Evolutionary conservation across 2,888 invertebrate species (phyloP).

Genomic region (Rhogogaster chlorosoma): DNA sequence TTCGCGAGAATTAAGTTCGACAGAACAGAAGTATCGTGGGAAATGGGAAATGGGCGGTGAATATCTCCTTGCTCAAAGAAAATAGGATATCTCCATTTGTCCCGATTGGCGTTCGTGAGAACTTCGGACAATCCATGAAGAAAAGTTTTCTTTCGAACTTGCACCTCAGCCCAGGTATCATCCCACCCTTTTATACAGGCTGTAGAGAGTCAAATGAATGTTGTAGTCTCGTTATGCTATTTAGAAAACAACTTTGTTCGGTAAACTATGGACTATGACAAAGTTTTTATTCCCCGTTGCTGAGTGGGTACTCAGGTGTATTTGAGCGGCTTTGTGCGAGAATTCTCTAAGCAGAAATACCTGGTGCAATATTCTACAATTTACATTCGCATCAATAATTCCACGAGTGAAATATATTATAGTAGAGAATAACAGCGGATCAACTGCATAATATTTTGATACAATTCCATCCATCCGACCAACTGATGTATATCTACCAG

Average conservation of each 20-base stretch:
- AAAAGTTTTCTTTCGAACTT: slow-evolving; percentile 16
- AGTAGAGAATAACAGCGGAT: background rate
- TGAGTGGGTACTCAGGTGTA: slow-evolving; percentile 9
- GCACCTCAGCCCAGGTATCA: background rate
- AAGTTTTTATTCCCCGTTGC: slow-evolving; percentile 19
- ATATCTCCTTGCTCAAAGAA: background rate
- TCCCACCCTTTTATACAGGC: slow-evolving; percentile 2
- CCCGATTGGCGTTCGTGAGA: background rate
- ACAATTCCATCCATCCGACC: slow-evolving; percentile 9
- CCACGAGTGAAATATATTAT: background rate
- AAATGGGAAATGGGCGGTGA: background rate
- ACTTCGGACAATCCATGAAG: background rate
- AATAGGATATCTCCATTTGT: background rate
- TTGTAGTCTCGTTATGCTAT: background rate
- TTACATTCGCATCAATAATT: background rate
- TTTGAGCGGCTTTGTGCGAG: background rate
- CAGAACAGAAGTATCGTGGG: background rate
- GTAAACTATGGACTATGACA: slow-evolving; percentile 1
- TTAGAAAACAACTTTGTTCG: slow-evolving; percentile 8
- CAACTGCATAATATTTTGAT: slow-evolving; percentile 5
- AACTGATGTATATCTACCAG: background rate
- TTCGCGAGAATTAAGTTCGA: background rate
- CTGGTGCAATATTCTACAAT: background rate
- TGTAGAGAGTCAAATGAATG: background rate
- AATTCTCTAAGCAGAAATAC: slow-evolving; percentile 3